Base-by-base conservation (phyloP, 35 echinoderm and acorn worm species). In the Ophiothrix spiculata region DNA sequence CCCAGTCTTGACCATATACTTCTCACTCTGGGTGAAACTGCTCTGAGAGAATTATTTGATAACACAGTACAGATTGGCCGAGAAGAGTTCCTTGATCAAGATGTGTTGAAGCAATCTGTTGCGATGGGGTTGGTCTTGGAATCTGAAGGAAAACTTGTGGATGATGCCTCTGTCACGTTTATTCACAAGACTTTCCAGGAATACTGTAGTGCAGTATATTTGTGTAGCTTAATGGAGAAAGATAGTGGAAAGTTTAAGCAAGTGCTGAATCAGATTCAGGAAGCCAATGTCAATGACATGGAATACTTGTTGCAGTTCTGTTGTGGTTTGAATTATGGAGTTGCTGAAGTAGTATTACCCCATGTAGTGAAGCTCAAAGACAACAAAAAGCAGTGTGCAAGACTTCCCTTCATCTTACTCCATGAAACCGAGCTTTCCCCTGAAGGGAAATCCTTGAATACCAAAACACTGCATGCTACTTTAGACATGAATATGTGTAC, bases 161-260 rank as follows among this genome's bases (percentile, higher is more conserved):
- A 64, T 12, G 54, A 64, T 35, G 1, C 8, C 15, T 35, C 31
- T 29, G 31, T 84, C 23, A 16, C 32, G 13, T 84, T 64, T 28
- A 32, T 84, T 34, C 81, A 84, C 54, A 84, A 84, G 16, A 84
- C 49, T 4, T 84, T 84, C 37, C 81, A 84, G 40, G 81, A 84
- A 69, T 84, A 84, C n/a, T 84, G 54, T 60, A 56, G 49, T 31
- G 81, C 81, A 42, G 54, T 84, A 1, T 84, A 84, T 33, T 56
- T 83, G 46, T 54, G 15, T 35, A 28, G 31, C 37, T 37, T 83
- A 36, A 4, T 33, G 0, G 34, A 60, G 19, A 36, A 45, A 0
- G 33, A 83, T 35, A 31, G 1, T 4, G 33, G n/a, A 56, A 21
- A 60, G 31, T 83, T 83, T 64, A 21, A 38, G 0, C 11, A 39